Evolutionary conservation across 2,888 invertebrate genomes (phyloP).

Genomic region (Polymixis flavicincta): DNA sequence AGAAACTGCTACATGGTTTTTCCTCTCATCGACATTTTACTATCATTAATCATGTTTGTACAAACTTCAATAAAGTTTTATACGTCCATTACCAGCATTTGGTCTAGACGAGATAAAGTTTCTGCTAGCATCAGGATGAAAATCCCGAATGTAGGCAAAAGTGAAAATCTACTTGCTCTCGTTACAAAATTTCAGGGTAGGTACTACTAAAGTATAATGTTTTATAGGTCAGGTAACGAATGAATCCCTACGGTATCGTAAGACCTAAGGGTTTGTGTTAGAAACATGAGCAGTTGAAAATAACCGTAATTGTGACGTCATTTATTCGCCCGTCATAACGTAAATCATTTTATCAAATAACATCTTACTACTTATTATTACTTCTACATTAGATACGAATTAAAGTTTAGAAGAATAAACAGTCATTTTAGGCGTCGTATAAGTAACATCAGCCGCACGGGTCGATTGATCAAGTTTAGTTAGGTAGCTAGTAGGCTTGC

Average conservation of each 20-base stretch:
- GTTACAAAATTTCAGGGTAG: constrained; percentile 23
- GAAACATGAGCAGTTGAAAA: constrained; percentile 15
- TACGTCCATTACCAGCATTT: constrained; percentile 30
- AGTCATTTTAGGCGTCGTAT: background rate
- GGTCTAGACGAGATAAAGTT: constrained; percentile 55
- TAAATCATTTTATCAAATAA: too few relatives aligned
- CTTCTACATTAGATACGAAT: too few relatives aligned
- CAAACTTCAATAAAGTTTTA: constrained; percentile 41
- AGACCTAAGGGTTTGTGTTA: constrained; percentile 30
- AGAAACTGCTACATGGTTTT: constrained; percentile 29
- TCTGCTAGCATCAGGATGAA: constrained; percentile 6
- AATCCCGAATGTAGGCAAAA: constrained; percentile 16
- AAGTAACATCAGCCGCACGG: too few relatives aligned
- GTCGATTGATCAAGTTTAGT: too few relatives aligned
- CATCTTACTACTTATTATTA: too few relatives aligned
- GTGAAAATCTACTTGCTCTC: background rate
- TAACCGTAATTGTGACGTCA: constrained; percentile 18
- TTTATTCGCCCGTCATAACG: background rate
- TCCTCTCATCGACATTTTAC: constrained; percentile 10
- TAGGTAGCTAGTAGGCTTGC: too few relatives aligned
- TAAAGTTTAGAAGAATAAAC: background rate
- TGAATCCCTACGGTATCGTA: constrained; percentile 40
- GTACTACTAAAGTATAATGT: constrained; percentile 30
- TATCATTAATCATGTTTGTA: constrained; percentile 49
- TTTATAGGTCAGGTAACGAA: constrained; percentile 40